Evolutionary conservation across 2,888 invertebrate genomes (phyloP).

Genomic region (Papilio demoleus): DNA sequence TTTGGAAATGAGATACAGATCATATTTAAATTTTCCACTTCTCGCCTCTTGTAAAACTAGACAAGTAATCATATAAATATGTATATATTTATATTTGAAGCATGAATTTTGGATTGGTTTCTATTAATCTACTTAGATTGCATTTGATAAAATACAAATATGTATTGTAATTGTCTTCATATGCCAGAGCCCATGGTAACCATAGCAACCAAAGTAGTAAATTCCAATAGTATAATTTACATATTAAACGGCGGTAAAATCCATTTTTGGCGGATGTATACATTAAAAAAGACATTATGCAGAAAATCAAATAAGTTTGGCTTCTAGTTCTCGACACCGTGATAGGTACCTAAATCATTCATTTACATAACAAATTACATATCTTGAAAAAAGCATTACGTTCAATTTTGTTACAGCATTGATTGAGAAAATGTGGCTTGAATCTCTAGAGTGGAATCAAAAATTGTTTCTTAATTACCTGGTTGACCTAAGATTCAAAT

Average conservation of each 20-base stretch:
- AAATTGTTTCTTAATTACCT: constrained; percentile 37
- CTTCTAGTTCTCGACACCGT: neutral
- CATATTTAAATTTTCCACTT: constrained; percentile 5
- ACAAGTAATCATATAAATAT: neutral
- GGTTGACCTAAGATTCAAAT: constrained; percentile 40
- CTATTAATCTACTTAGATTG: neutral
- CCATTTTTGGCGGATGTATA: constrained; percentile 2
- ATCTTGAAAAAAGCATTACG: neutral
- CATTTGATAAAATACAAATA: neutral
- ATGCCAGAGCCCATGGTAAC: neutral
- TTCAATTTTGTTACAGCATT: neutral
- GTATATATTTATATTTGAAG: neutral
- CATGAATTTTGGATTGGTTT: neutral
- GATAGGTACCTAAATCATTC: neutral
- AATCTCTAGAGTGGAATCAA: constrained; percentile 16
- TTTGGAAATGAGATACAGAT: constrained; percentile 7
- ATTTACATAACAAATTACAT: neutral
- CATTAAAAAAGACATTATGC: neutral
- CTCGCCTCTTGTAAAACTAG: constrained; percentile 11
- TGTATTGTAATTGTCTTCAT: neutral
- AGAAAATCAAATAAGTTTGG: neutral
- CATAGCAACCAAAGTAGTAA: neutral
- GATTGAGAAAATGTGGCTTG: neutral
- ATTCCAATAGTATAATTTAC: constrained; percentile 9
- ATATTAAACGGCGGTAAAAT: constrained; percentile 5